phyloP scores from a whole-genome alignment of 2,113 vertebrate genomes.

The Corythaixoides concolor region DNA sequence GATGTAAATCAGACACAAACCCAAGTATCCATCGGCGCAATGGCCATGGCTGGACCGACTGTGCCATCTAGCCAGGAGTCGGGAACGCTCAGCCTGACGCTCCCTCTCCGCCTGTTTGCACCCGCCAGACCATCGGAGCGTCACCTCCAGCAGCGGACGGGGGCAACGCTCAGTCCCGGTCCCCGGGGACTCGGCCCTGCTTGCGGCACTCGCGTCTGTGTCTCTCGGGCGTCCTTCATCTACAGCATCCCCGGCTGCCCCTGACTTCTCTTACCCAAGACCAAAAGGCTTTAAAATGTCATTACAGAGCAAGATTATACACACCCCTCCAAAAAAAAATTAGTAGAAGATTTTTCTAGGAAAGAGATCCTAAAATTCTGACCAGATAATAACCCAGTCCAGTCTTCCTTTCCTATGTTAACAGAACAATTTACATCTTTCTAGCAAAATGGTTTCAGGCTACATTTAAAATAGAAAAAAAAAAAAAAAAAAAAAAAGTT shows the following conservation, averaged over 20 bases:
- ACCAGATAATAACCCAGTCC: neutral
- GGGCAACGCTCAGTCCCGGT: neutral
- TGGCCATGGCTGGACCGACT: neutral
- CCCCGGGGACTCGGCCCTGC: accelerated
- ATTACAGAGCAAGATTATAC: neutral
- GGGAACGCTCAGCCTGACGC: neutral
- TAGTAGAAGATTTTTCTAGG: neutral
- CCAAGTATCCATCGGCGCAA: neutral
- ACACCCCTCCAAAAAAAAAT: neutral
- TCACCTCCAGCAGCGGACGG: neutral
- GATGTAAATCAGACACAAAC: neutral
- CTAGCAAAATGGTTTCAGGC: slow-evolving; percentile 21
- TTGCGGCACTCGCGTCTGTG: neutral
- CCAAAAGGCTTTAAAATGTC: neutral
- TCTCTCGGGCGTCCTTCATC: neutral
- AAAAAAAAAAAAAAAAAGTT: neutral
- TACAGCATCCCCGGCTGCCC: neutral
- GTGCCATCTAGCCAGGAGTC: neutral
- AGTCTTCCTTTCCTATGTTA: neutral
- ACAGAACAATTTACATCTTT: slow-evolving; percentile 6
- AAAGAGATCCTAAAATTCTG: neutral
- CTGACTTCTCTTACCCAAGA: neutral
- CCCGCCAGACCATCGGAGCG: neutral
- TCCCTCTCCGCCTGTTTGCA: neutral
- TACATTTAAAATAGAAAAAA: neutral